A percentile compares a stretch with the other conserved stretches of the same genome.
These are phyloP conservation scores for Pterostichus niger DNA, from an alignment of 2,888 invertebrate species.

Conservation along the genomic window DNA sequence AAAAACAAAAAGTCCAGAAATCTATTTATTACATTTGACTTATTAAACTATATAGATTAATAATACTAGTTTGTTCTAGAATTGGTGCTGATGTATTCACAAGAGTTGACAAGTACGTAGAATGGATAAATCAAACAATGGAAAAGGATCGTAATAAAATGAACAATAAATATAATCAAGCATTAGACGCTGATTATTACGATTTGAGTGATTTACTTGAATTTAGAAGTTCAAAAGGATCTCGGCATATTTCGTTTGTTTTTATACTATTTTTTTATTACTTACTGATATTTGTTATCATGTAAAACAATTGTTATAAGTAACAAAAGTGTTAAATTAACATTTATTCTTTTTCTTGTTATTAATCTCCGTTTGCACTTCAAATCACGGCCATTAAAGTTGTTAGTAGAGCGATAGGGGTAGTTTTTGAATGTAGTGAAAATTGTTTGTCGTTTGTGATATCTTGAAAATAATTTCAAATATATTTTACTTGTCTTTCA, in stretches of 20 bases:
- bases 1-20: no score
- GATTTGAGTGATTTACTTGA: neutral
- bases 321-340: no score
- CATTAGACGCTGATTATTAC: neutral
- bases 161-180: neutral
- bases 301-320: neutral
- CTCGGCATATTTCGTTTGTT: neutral
- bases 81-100: conserved; percentile 59
- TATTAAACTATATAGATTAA: neutral
- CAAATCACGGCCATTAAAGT: no score
- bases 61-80: conserved; percentile 15
- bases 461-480: no score
- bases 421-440: no score
- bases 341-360: no score
- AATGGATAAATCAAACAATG: conserved; percentile 60
- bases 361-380: no score
- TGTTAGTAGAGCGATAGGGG: no score
- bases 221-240: no score
- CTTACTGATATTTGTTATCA: neutral
- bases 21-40: no score
- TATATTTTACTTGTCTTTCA: no score
- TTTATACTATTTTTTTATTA: conserved; percentile 2
- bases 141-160: neutral
- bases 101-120: conserved; percentile 53
- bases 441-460: no score